Percentiles rank a stretch among this genome's conserved stretches.
phyloP scores from a whole-genome alignment of 2,888 invertebrate species.

The Dendrolimus pini region DNA sequence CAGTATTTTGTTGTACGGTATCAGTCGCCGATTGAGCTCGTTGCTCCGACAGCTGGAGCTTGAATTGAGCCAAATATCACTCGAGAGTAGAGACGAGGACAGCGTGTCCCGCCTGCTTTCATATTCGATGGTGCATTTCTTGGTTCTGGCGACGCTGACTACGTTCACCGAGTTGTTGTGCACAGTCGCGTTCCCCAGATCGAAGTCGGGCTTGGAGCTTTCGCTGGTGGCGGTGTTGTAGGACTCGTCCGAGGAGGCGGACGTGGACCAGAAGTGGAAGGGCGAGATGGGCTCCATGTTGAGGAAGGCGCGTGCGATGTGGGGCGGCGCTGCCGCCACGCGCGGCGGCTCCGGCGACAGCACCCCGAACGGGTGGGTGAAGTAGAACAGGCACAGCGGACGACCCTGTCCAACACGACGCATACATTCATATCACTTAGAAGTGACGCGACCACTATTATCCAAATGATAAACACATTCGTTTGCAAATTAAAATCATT shows the following conservation, averaged over 20 bases:
- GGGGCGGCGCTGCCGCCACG: conserved; percentile 32
- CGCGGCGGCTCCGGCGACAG: conserved; percentile 65
- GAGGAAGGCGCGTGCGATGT: conserved; percentile 39
- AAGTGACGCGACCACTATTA: not conserved
- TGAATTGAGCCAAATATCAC: conserved; percentile 45
- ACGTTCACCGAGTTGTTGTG: conserved; percentile 30
- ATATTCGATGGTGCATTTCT: conserved; percentile 25
- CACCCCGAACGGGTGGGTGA: conserved; percentile 75
- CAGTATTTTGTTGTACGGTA: conserved; percentile 41
- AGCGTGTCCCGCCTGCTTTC: conserved; percentile 29
- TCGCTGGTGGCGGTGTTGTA: conserved; percentile 22
- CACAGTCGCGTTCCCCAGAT: conserved; percentile 33
- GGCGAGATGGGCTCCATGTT: conserved; percentile 46
- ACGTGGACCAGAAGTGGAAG: conserved; percentile 29
- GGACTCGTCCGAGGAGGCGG: conserved; percentile 25
- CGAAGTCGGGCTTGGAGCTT: conserved; percentile 19
- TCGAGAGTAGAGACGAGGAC: conserved; percentile 44
- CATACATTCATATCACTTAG: not conserved
- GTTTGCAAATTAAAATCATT: too few species aligned
- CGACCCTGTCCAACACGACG: conserved; percentile 37
- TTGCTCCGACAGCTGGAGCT: conserved; percentile 29
- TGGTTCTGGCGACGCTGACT: conserved; percentile 22
- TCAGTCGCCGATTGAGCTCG: conserved; percentile 29
- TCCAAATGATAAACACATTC: too few species aligned
- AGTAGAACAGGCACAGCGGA: conserved; percentile 75